A percentile compares a stretch with the other conserved stretches of the same genome.
phyloP scores from a whole-genome alignment of 2,113 vertebrate species.

The Lutjanus erythropterus region DNA sequence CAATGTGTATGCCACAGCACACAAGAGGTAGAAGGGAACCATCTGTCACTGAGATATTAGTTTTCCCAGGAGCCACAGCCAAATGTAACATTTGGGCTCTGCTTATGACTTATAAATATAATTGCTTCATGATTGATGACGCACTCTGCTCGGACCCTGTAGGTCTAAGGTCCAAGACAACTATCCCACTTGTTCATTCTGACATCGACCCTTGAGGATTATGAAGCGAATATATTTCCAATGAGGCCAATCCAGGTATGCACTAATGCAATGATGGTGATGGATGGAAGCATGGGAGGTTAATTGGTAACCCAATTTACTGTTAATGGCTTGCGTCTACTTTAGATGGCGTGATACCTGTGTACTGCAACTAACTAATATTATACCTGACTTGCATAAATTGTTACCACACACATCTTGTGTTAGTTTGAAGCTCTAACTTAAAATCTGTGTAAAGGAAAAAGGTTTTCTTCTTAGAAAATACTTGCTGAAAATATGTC shows the following conservation, averaged over 20 bases:
- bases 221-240: slow-evolving; percentile 30
- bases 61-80: slow-evolving; percentile 32
- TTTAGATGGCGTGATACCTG: not conserved
- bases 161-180: slow-evolving; percentile 32
- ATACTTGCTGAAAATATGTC: no score
- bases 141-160: slow-evolving; percentile 21
- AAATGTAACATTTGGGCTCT: slow-evolving; percentile 47
- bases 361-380: slow-evolving; percentile 14
- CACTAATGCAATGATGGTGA: slow-evolving; percentile 55
- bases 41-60: slow-evolving; percentile 64
- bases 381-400: slow-evolving; percentile 24
- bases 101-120: slow-evolving; percentile 51
- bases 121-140: slow-evolving; percentile 62
- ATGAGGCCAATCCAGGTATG: not conserved
- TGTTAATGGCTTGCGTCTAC: slow-evolving; percentile 39
- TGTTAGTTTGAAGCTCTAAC: slow-evolving; percentile 9
- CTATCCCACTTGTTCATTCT: slow-evolving; percentile 19
- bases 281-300: slow-evolving; percentile 30
- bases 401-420: slow-evolving; percentile 9
- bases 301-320: slow-evolving; percentile 45
- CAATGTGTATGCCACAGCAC: slow-evolving; percentile 34
- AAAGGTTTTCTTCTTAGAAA: no score
- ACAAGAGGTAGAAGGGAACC: slow-evolving; percentile 45
- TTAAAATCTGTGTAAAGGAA: no score
- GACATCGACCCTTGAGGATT: slow-evolving; percentile 28